Base-by-base conservation (phyloP, 2,113 vertebrate species). In the Murina feae region DNA sequence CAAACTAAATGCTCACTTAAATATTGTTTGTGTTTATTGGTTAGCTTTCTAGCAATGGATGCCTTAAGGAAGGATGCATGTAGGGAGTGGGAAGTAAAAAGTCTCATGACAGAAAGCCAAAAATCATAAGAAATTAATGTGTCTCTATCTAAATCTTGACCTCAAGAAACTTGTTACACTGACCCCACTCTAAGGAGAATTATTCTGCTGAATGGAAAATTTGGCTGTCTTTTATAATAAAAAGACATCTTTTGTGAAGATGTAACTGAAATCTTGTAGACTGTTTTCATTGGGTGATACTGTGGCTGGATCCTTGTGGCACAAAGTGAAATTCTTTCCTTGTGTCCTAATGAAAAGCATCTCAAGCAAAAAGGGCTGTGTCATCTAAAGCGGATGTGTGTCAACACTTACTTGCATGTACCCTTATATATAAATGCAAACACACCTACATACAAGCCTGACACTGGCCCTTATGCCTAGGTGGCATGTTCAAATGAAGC, bases 131-230 rank as follows among this genome's bases (percentile, higher is more conserved):
- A 9, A 80, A 91, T 55, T 53, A 42, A 82, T 89, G 23, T 47
- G 32, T 71, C 80, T 79, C 30, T 60, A 49, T 39, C 7, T 94
- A 69, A 86, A 51, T 18, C 39, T 3, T 4, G 9, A 87, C 8
- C 28, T 88, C 78, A 86, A 69, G 84, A 91, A 68, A 81, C 66
- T 91, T 63, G 58, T 47, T 91, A 93, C 76, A 76, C 21, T 81
- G 20, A 72, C 58, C 4, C 30, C 63, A 60, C 16, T 86, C 25
- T 75, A 82, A 86, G 72, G 42, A 89, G 55, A 76, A 55, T 87
- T 86, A 69, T 86, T 89, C 12, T 85, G 32, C 13, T 68, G 7
- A 80, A 79, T 80, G 37, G 32, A 85, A 68, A 80, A 78, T 30
- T 86, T 10, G 16, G 30, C 25, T 32, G 7, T 79, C 49, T 86